phyloP scores from a whole-genome alignment of 2,888 invertebrate species.

The Ichneumoninae sp. region DNA sequence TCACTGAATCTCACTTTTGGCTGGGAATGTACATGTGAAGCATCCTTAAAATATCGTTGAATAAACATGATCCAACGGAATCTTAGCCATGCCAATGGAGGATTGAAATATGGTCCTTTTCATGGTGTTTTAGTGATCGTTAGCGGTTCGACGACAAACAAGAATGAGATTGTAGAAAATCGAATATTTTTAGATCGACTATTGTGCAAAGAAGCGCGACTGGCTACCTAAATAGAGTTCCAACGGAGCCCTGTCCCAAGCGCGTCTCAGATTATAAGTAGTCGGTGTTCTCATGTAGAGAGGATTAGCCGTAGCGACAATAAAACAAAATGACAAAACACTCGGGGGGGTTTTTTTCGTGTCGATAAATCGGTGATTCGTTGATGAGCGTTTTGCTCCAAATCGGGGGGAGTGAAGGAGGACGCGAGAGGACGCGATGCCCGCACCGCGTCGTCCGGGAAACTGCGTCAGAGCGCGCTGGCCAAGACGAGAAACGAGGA shows the following conservation, averaged over 20 bases:
- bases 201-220: slow-evolving; percentile 1
- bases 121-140: background rate
- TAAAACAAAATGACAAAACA: background rate
- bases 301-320: slow-evolving; percentile 27
- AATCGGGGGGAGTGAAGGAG: slow-evolving; percentile 6
- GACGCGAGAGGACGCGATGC: slow-evolving; percentile 29
- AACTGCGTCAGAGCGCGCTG: slow-evolving; percentile 73
- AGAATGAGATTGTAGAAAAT: background rate
- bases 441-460: slow-evolving; percentile 67
- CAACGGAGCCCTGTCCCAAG: slow-evolving; percentile 74
- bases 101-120: background rate
- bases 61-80: slow-evolving; percentile 18
- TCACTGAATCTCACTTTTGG: too few species aligned
- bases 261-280: slow-evolving; percentile 75
- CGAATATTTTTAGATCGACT: background rate
- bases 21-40: too few species aligned
- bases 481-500: slow-evolving; percentile 64
- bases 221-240: slow-evolving; percentile 70
- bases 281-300: slow-evolving; percentile 76
- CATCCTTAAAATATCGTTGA: background rate
- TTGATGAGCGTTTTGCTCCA: background rate
- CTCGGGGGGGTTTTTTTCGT: background rate
- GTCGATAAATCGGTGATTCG: background rate
- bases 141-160: background rate
- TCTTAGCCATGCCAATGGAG: background rate